Evolutionary conservation across 1,140 invertebrate genomes (phyloP), one percentile per base, ranked within the genome.

Genomic region (Helicoverpa armigera): DNA sequence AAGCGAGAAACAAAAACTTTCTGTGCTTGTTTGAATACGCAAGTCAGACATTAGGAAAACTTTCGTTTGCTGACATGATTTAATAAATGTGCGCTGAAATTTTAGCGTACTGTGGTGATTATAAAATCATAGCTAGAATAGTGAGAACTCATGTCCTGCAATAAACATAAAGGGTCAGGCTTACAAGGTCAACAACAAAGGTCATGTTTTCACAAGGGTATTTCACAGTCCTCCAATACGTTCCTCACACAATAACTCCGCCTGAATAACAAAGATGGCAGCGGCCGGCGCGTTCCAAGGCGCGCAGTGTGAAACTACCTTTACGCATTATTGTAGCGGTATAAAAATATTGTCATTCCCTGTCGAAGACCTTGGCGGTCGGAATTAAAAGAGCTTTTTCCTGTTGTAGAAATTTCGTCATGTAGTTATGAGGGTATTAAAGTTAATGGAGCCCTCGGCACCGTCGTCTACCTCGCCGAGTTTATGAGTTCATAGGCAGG

Each of bases 381-480:
- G 83, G 82, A 90, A 89, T 89, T 88, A 90, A 90, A 88, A 89
- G 88, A 88, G 87, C 87, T 92, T 91, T 91, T 90, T 83, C 86
- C 88, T 90, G 90, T 88, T 87, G 85, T 84, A 85, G 80, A 86
- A 88, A 90, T 90, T 90, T 91, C 83, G 86, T 87, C 87, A 89
- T 91, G 85, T 87, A 90, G 88, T 89, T 91, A 90, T 90, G 91
- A 89, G 82, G 85, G 84, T 80, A 89, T 89, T 91, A 91, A 91
- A 91, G 84, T 91, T 90, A 92, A 92, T 91, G 90, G 85, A 86
- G 78, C 85, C 84, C 81, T 84, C 82, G 80, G 81, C 80, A 84
- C 79, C 84, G 79, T 80, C 82, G 80, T 81, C 86, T 81, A 87
- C 86, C 77, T 86, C 78, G 65, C 76, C 83, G 85, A 77, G 86